phyloP scores from a whole-genome alignment of 2,888 invertebrate genomes.

The Oscheius sp. region DNA sequence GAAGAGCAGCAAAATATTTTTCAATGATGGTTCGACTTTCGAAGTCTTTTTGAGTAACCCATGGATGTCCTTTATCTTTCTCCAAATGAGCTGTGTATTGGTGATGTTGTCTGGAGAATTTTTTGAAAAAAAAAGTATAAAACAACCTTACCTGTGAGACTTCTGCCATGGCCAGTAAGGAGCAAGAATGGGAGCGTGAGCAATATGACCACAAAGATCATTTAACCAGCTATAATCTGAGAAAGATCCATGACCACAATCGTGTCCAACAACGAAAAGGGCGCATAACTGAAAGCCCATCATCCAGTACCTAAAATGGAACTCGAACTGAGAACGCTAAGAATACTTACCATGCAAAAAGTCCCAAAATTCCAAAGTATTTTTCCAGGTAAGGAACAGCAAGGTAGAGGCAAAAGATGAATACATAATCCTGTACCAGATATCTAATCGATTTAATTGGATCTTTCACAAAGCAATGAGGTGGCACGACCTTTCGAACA shows the following conservation, averaged over 20 bases:
- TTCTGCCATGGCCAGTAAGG: conserved; percentile 67
- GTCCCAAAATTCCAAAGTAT: conserved; percentile 60
- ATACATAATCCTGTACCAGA: conserved; percentile 56
- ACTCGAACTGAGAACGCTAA: too few species aligned
- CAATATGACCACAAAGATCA: conserved; percentile 60
- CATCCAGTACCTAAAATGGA: too few species aligned
- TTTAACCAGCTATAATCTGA: conserved; percentile 60
- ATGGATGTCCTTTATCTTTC: conserved; percentile 62
- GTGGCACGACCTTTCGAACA: conserved; percentile 62
- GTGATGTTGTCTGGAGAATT: conserved; percentile 11
- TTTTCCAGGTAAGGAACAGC: conserved; percentile 58
- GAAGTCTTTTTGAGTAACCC: conserved; percentile 59
- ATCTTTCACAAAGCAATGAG: conserved; percentile 66
- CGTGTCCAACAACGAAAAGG: conserved; percentile 63
- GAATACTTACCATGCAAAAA: conserved; percentile 59
- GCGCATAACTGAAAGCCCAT: conserved; percentile 60
- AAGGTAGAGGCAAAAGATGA: conserved; percentile 57
- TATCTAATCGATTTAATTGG: conserved; percentile 57
- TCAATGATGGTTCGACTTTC: conserved; percentile 43
- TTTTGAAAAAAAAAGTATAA: not conserved
- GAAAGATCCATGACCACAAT: conserved; percentile 62
- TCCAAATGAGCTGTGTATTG: conserved; percentile 65
- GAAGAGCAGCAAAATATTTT: conserved; percentile 59
- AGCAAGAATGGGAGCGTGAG: conserved; percentile 62
- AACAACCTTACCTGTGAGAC: conserved; percentile 56